These are phyloP conservation scores for Rhyacophila evoluta DNA, from an alignment of 2,888 invertebrate genomes.

Conservation along the genomic window DNA sequence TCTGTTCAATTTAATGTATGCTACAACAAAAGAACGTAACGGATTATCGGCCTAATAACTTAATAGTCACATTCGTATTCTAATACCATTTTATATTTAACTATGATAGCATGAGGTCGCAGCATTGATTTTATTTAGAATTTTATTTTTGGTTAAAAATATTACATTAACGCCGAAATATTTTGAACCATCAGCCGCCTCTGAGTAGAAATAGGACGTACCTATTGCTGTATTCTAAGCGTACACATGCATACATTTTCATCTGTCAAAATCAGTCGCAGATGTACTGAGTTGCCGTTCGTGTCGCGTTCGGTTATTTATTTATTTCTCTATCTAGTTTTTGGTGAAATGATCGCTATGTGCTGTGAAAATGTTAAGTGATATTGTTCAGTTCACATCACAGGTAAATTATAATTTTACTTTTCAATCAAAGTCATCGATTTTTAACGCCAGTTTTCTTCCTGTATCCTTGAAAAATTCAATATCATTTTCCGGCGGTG, in stretches of 20 bases:
- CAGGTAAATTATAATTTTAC: background rate
- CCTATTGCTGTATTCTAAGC: background rate
- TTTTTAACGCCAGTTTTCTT: background rate
- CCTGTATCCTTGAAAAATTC: conserved; percentile 9
- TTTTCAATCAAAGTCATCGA: background rate
- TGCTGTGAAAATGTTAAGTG: conserved; percentile 19
- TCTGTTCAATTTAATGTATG: too few species aligned
- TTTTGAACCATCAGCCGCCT: background rate
- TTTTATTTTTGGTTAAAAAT: too few species aligned
- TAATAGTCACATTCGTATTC: too few species aligned
- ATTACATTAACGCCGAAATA: background rate
- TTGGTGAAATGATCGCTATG: conserved; percentile 7
- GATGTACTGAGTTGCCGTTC: background rate
- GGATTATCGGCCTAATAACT: too few species aligned
- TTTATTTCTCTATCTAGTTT: conserved; percentile 8
- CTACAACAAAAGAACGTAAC: too few species aligned
- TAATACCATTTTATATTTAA: too few species aligned
- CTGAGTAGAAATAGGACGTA: background rate
- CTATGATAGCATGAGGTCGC: too few species aligned
- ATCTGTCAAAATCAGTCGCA: conserved; percentile 24
- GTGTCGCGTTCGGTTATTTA: background rate
- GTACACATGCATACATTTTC: conserved; percentile 10
- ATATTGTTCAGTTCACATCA: background rate
- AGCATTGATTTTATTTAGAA: too few species aligned
- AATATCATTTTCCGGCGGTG: background rate